phyloP scores from a whole-genome alignment of 2,888 invertebrate genomes.

The Melolontha melolontha region DNA sequence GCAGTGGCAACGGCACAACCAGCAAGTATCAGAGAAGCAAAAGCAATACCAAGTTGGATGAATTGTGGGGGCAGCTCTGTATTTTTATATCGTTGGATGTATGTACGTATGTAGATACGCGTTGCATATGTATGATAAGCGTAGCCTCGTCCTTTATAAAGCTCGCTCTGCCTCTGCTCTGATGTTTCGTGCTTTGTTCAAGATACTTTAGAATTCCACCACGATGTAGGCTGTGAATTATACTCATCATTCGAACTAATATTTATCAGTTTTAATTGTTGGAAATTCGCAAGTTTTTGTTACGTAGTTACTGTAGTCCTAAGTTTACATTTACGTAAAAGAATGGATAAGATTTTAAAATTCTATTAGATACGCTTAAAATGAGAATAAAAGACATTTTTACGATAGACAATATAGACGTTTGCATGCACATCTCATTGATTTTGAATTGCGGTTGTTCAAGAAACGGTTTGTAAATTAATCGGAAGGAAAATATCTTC shows the following conservation, averaged over 20 bases:
- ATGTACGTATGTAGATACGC: conserved; percentile 61
- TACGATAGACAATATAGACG: no score
- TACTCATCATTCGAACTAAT: no score
- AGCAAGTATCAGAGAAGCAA: conserved; percentile 43
- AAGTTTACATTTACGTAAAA: no score
- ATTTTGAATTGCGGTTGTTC: no score
- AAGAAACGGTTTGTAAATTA: no score
- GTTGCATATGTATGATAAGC: conserved; percentile 65
- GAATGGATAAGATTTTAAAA: no score
- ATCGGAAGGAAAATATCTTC: no score
- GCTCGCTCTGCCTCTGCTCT: conserved; percentile 52
- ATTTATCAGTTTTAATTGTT: conserved; percentile 20
- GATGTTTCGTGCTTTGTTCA: conserved; percentile 50
- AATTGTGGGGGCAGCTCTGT: conserved; percentile 59
- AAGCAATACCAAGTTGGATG: conserved; percentile 54
- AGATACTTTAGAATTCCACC: conserved; percentile 51
- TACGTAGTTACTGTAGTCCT: no score
- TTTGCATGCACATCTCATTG: no score
- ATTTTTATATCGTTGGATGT: conserved; percentile 62
- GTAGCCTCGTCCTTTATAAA: conserved; percentile 60
- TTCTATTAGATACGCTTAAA: no score
- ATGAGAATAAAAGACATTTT: no score
- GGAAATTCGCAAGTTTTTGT: neutral
- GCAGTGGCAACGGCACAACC: conserved; percentile 25
- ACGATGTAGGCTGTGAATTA: conserved; percentile 17